Evolutionary conservation across 2,888 invertebrate genomes (phyloP).

Genomic region (Megaustenia siamemsis): DNA sequence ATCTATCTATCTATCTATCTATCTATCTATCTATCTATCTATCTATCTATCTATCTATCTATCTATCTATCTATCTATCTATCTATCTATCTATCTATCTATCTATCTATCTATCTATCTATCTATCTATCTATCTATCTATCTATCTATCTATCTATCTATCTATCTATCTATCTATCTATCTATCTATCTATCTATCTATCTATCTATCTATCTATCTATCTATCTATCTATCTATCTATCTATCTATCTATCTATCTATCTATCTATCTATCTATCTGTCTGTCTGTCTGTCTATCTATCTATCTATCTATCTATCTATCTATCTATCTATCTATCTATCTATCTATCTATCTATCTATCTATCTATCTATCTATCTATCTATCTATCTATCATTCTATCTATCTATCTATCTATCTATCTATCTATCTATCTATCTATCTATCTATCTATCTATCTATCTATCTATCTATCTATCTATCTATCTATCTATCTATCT

Average conservation of each 20-base stretch:
- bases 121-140: neutral
- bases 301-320: no score
- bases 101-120: neutral
- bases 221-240: neutral
- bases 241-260: neutral
- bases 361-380: no score
- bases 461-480: no score
- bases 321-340: no score
- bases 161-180: neutral
- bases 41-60: neutral
- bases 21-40: neutral
- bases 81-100: neutral
- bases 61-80: neutral
- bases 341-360: no score
- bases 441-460: no score
- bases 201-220: neutral
- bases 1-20: neutral
- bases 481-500: no score
- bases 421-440: no score
- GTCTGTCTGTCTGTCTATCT: no score
- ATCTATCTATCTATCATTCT: no score
- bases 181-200: neutral
- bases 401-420: no score
- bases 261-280: neutral
- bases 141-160: neutral